Percentiles rank a stretch among this genome's conserved stretches.
phyloP scores from a whole-genome alignment of 1,140 invertebrate genomes.

The Drosophila nigrodunni region DNA sequence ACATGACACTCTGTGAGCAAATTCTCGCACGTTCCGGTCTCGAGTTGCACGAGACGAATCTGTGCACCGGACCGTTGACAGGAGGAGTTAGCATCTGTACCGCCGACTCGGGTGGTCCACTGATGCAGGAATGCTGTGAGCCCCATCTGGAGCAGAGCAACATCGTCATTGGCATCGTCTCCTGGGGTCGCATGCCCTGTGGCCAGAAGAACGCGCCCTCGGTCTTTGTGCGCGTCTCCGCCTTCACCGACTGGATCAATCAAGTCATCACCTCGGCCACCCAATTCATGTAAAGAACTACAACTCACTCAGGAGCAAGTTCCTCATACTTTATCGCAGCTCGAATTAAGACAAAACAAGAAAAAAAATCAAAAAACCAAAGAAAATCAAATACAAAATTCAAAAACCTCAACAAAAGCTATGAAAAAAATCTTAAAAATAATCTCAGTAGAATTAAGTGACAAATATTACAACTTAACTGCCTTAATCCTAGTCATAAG shows the following conservation, averaged over 20 bases:
- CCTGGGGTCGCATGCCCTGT: conserved; percentile 82
- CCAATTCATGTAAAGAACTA: conserved; percentile 55
- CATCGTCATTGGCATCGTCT: conserved; percentile 82
- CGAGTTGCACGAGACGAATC: conserved; percentile 85
- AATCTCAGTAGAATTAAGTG: conserved; percentile 67
- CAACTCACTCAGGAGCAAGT: conserved; percentile 8
- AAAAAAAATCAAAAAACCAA: conserved; percentile 44
- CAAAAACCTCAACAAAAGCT: conserved; percentile 39
- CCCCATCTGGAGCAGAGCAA: conserved; percentile 52
- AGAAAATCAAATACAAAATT: conserved; percentile 31
- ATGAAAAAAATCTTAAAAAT: conserved; percentile 46
- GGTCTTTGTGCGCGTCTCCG: conserved; percentile 89
- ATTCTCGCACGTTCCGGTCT: conserved; percentile 69
- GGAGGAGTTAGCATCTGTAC: conserved; percentile 85
- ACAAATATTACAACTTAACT: conserved; percentile 41
- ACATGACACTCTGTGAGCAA: conserved; percentile 78
- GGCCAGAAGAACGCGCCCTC: conserved; percentile 88
- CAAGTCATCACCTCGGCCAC: conserved; percentile 72
- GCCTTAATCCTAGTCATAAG: conserved; percentile 38
- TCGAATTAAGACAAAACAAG: conserved; percentile 57
- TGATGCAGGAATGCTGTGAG: conserved; percentile 69
- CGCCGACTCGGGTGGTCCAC: conserved; percentile 85
- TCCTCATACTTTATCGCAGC: conserved; percentile 29
- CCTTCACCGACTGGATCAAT: conserved; percentile 88
- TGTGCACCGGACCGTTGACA: conserved; percentile 85